Conservation (phyloP, 1,140 invertebrate species). For the Marisa cornuarietis region DNA sequence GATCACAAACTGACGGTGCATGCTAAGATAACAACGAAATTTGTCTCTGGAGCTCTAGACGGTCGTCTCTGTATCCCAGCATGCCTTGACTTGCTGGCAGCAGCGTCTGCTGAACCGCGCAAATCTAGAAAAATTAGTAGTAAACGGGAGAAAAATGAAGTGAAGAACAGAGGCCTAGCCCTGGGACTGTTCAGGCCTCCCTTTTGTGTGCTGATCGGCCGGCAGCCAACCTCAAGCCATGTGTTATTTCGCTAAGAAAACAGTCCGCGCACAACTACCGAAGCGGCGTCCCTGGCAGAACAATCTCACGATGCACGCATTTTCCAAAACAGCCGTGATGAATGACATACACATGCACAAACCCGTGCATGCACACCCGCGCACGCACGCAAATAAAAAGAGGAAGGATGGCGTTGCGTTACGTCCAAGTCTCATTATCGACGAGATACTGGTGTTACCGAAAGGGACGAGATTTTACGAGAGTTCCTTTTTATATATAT, state of each 20-base stretch:
- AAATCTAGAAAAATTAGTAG: slow-evolving; percentile 7
- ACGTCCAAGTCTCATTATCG: too few relatives aligned
- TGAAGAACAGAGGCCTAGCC: neutral
- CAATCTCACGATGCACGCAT: slow-evolving; percentile 8
- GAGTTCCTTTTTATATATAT: too few relatives aligned
- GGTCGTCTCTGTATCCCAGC: too few relatives aligned
- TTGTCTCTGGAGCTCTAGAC: too few relatives aligned
- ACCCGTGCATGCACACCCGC: neutral
- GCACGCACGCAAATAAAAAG: too few relatives aligned
- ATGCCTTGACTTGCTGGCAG: too few relatives aligned
- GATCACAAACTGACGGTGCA: too few relatives aligned
- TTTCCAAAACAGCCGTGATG: slow-evolving; percentile 14
- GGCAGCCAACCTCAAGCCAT: neutral
- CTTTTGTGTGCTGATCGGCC: neutral
- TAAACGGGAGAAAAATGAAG: slow-evolving; percentile 9
- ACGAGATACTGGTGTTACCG: too few relatives aligned
- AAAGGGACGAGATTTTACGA: too few relatives aligned
- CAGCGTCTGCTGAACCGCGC: neutral
- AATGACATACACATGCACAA: slow-evolving; percentile 10
- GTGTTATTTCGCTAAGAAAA: slow-evolving; percentile 20
- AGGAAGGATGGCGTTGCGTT: too few relatives aligned
- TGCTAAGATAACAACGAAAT: too few relatives aligned
- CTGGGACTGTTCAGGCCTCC: slow-evolving; percentile 8
- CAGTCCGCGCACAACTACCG: neutral
- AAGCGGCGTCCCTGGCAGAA: neutral